A percentile compares a stretch with the other conserved stretches of the same genome.
Conservation (phyloP, 37 sponge, comb jelly and placozoan genomes). For the Spongia lamella region DNA sequence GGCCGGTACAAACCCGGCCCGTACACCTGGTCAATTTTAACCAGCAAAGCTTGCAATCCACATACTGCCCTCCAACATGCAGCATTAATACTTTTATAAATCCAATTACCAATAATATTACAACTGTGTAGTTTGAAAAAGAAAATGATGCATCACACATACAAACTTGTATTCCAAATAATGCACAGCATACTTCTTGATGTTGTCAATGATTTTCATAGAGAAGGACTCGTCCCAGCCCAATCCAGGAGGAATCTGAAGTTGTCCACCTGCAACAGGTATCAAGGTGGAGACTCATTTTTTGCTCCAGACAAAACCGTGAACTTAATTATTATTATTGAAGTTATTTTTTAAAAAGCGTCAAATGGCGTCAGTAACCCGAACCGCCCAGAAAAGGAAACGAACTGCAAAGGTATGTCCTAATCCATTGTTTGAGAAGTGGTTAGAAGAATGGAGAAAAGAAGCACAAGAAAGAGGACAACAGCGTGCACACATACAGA, state of each 20-base stretch:
- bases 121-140: no score
- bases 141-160: no score
- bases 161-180: slow-evolving; percentile 5
- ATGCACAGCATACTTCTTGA: slow-evolving; percentile 66
- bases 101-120: no score
- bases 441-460: slow-evolving; percentile 84
- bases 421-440: slow-evolving; percentile 71
- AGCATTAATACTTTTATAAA: no score
- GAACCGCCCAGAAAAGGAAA: slow-evolving; percentile 18
- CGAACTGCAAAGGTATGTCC: slow-evolving; percentile 22
- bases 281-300: slow-evolving; percentile 88
- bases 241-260: slow-evolving; percentile 97
- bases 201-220: slow-evolving; percentile 58
- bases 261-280: slow-evolving; percentile 95
- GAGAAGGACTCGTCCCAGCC: slow-evolving; percentile 89
- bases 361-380: no score
- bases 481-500: slow-evolving; percentile 62
- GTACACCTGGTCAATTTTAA: no score
- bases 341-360: slow-evolving; percentile 52
- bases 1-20: no score
- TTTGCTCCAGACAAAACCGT: slow-evolving; percentile 93
- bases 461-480: slow-evolving; percentile 76
- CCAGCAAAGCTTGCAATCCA: no score
- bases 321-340: slow-evolving; percentile 94
- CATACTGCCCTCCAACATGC: no score